A percentile compares a stretch with the other conserved stretches of the same genome.
Conservation (phyloP, 2,888 invertebrate genomes). For the Aspidiotus destructor region DNA sequence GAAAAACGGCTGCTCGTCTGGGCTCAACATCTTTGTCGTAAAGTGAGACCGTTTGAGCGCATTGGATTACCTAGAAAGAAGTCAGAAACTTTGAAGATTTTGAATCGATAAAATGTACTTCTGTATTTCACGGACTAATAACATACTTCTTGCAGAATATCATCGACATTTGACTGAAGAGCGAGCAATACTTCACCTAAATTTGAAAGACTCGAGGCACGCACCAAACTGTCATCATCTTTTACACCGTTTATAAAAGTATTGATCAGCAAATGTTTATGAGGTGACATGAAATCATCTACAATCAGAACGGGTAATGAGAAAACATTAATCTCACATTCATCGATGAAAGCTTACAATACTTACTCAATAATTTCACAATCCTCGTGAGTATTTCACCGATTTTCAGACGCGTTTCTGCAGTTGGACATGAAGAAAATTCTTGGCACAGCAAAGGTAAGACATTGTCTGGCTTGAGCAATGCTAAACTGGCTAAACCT, state of each 20-base stretch:
- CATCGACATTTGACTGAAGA: conserved; percentile 61
- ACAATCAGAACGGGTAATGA: conserved; percentile 37
- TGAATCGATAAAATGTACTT: neutral
- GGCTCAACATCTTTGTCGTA: conserved; percentile 63
- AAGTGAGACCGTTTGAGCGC: conserved; percentile 57
- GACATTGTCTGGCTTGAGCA: conserved; percentile 57
- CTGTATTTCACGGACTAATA: neutral
- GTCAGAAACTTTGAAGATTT: neutral
- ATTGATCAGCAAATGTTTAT: conserved; percentile 59
- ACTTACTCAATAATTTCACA: conserved; percentile 58
- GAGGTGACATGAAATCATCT: conserved; percentile 63
- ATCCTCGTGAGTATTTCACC: conserved; percentile 71
- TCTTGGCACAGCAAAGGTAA: conserved; percentile 59
- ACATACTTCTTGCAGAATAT: conserved; percentile 60
- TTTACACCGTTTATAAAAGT: conserved; percentile 59
- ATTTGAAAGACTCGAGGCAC: conserved; percentile 73
- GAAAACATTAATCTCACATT: neutral
- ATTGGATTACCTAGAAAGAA: conserved; percentile 48
- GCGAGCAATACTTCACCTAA: conserved; percentile 69
- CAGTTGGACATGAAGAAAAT: conserved; percentile 48
- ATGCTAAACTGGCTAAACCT: conserved; percentile 60
- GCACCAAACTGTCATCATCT: conserved; percentile 60
- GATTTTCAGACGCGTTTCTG: conserved; percentile 61
- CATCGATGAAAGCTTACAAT: neutral
- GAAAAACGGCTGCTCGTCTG: conserved; percentile 66